Evolutionary conservation across 2,888 invertebrate genomes (phyloP), one percentile per base, ranked within the genome.

Genomic region (Spilarctia lutea): DNA sequence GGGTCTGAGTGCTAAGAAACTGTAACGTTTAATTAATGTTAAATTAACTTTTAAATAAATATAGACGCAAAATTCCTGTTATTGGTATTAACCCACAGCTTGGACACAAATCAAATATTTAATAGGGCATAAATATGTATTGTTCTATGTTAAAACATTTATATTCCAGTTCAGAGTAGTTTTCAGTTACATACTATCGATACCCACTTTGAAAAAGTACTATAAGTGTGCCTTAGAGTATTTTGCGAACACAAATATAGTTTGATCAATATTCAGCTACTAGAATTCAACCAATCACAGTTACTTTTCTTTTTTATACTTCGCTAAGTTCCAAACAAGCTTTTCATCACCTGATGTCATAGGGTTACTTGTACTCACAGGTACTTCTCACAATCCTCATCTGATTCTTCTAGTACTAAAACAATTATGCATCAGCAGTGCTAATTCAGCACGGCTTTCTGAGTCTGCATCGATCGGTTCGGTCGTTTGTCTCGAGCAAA

Each of bases 11-110:
- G 77, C 63, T 73, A 69, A 65, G 48, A 35, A 60, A 56, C 65
- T 71, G 24, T 74, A 71, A 78, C 68, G 76, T 75, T 11, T 3
- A 11, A 72, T 70, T 69, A 80, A 65, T 39, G 45, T 78, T 73
- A 78, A 78, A 82, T 73, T 70, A 65, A 52, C 73, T 68, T 75
- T 65, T n/a, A 30, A 60, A 4, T 60, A 60, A 75, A 79, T 73
- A 76, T 77, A 65, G 72, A 65, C 33, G 67, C 56, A 68, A 72
- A 73, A 75, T 65, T 79, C 79, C 56, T 35, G 48, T 8, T 45
- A 65, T 67, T 65, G 39, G 48, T n/a, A 60, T 42, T 63, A 65
- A 27, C 13, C n/a, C 39, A 33, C 66, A n/a, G 4, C 66, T 65
- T 39, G 65, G 65, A 20, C 52, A 69, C 68, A 65, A 65, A 69